Base-by-base conservation (phyloP, 1,140 invertebrate species). In the Mizuhopecten yessoensis region DNA sequence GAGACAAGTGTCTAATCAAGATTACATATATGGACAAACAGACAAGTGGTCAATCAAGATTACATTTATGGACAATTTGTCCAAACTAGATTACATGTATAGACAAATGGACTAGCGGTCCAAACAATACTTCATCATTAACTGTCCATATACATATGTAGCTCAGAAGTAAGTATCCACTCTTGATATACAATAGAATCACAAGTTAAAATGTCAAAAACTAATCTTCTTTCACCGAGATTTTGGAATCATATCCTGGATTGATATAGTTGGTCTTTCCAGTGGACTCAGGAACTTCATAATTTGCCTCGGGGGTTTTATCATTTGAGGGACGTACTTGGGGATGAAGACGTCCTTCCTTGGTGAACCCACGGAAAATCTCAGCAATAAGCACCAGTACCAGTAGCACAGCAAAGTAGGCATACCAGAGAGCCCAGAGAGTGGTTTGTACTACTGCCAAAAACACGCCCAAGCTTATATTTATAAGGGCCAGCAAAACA, bases 381-480 rank as follows among this genome's bases (percentile, higher is more conserved):
- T 94, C 93, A 45, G 86, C 89, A 20, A 92, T 42, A 15, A 92
- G 17, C 87, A 93, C 89, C 0, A 92, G 33, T 20, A 93, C 20
- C 33, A 93, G 33, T 13, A 92, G 33, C 10, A 91, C 34, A 33
- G 92, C 89, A 0, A 94, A 57, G 89, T 92, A 93, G 87, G 86
- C 42, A 57, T 92, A 93, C 94, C 94, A 94, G 17, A 91, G 34
- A 17, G 92, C 34, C 89, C 93, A 91, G 57, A 92, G 87, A 49
- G 91, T 36, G 39, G 86, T 86, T 11, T 90, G 34, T 0, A 89
- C 87, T 34, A 93, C 90, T 29, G 93, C 94, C 23, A 93, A 42
- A 75, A 93, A 93, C 3, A 93, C 89, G 3, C 94, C 94, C 29
- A 94, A 89, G 20, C 90, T 90, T 42, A 94, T 94, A 86, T 93